Evolutionary conservation across 2,113 vertebrate species (phyloP).

Genomic region (Neopipo cinnamomea): DNA sequence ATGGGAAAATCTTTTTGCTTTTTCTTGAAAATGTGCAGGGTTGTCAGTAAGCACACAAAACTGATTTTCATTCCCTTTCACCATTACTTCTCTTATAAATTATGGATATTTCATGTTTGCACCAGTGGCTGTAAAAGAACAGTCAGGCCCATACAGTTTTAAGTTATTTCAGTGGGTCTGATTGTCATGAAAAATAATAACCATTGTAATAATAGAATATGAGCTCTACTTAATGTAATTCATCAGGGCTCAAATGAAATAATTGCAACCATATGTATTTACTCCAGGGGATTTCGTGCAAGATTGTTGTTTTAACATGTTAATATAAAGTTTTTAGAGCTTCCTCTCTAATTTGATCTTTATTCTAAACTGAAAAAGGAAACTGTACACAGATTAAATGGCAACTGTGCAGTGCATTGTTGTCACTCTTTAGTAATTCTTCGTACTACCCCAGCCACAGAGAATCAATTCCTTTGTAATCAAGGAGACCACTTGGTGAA

Average conservation of each 20-base stretch:
- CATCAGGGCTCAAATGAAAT: neutral
- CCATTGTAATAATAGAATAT: neutral
- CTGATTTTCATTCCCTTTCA: neutral
- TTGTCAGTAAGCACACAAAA: neutral
- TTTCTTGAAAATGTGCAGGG: neutral
- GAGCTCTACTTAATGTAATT: neutral
- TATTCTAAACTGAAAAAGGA: neutral
- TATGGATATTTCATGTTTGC: neutral
- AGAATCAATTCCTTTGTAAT: neutral
- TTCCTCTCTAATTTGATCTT: neutral
- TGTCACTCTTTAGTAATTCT: neutral
- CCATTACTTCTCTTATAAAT: neutral
- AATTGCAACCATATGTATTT: neutral
- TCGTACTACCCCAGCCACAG: neutral
- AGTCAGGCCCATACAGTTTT: neutral
- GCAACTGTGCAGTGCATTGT: neutral
- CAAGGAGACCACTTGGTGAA: neutral
- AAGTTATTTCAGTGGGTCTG: neutral
- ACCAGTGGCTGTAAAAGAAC: neutral
- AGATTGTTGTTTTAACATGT: rapidly evolving
- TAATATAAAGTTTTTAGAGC: neutral
- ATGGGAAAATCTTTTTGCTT: neutral
- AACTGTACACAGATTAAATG: neutral
- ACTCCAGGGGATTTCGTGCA: neutral
- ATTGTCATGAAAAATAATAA: neutral